phyloP scores from a whole-genome alignment of 2,888 invertebrate genomes.

The Pyrrhosoma nymphula region DNA sequence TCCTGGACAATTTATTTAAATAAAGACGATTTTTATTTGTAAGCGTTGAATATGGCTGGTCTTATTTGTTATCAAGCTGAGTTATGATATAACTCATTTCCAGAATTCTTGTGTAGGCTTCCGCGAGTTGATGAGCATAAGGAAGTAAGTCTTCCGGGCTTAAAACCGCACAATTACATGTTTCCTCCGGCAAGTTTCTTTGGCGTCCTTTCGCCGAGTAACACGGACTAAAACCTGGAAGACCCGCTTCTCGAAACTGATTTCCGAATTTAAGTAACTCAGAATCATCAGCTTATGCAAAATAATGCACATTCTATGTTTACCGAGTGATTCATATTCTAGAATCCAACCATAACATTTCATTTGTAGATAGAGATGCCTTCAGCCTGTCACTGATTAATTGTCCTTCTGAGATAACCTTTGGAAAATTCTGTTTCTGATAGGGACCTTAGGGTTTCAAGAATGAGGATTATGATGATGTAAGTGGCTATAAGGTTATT shows the following conservation, averaged over 20 bases:
- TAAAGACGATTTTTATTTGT: background rate
- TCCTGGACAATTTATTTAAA: background rate
- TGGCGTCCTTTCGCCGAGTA: background rate
- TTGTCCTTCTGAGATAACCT: no score
- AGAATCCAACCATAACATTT: background rate
- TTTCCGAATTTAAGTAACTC: background rate
- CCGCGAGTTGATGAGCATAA: background rate
- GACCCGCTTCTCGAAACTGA: background rate
- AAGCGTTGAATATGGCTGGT: background rate
- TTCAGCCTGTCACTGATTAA: no score
- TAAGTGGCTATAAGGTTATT: no score
- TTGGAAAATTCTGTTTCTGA: no score
- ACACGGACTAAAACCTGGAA: background rate
- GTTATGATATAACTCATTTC: background rate
- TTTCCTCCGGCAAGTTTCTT: background rate
- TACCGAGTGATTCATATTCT: no score
- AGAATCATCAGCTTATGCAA: background rate
- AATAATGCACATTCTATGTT: background rate
- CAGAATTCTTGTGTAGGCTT: constrained; percentile 1
- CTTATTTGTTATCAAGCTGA: background rate
- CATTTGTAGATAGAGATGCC: background rate
- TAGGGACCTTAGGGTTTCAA: no score
- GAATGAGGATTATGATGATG: no score
- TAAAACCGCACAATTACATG: background rate
- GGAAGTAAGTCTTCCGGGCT: background rate